Evolutionary conservation across 2,113 vertebrate genomes (phyloP).

Genomic region (Hemicordylus capensis): DNA sequence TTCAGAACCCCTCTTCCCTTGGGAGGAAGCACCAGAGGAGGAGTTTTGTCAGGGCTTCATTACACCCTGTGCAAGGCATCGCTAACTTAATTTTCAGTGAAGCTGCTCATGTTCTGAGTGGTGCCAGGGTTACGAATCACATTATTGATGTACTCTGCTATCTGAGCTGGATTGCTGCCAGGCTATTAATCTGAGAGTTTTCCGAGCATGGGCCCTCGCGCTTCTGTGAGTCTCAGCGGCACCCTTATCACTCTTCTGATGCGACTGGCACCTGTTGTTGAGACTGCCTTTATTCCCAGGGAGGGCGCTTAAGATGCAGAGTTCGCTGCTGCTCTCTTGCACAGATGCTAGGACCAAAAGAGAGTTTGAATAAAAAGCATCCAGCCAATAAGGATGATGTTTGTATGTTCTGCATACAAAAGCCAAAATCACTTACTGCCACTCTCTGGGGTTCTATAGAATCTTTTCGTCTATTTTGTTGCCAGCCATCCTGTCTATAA

Average conservation of each 20-base stretch:
- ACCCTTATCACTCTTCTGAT: slow-evolving; percentile 4
- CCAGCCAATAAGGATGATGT: neutral
- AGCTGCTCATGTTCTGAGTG: neutral
- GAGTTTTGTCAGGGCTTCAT: slow-evolving; percentile 6
- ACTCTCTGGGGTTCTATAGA: neutral
- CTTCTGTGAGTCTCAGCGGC: neutral
- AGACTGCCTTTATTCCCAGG: neutral
- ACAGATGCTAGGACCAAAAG: neutral
- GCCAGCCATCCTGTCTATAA: neutral
- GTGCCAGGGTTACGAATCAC: slow-evolving; percentile 1
- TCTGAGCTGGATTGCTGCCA: slow-evolving; percentile 1
- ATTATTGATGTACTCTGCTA: neutral
- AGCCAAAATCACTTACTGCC: neutral
- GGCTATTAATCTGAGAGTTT: slow-evolving; percentile 7
- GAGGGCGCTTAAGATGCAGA: neutral
- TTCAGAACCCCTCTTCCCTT: neutral
- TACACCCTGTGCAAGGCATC: neutral
- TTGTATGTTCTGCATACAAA: neutral
- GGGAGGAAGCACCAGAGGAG: neutral
- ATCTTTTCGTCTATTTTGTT: neutral
- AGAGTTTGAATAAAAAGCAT: neutral
- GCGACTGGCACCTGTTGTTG: neutral
- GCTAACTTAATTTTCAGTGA: slow-evolving; percentile 23
- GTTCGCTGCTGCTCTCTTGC: neutral
- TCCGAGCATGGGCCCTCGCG: neutral